phyloP scores from a whole-genome alignment of 2,113 vertebrate genomes.

The Petroica traversi region DNA sequence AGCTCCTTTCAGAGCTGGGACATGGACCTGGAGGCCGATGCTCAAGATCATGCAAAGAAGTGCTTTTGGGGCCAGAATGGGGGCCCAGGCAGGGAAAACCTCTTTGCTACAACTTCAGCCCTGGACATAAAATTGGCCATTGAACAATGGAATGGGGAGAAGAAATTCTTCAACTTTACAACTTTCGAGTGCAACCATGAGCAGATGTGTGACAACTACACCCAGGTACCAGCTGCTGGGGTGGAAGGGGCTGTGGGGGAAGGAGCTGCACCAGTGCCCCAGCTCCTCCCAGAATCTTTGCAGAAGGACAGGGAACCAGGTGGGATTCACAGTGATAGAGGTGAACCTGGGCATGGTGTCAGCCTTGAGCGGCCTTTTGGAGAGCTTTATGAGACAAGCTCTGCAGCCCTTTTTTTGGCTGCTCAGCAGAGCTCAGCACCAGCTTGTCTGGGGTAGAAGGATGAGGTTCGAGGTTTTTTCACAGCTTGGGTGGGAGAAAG shows the following conservation, averaged over 20 bases:
- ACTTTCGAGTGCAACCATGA: not conserved
- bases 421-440: not conserved
- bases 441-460: not conserved
- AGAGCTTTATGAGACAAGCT: not conserved
- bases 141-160: slow-evolving; percentile 66
- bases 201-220: slow-evolving; percentile 74
- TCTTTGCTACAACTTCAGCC: slow-evolving; percentile 62
- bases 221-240: slow-evolving; percentile 63
- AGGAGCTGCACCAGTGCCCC: not conserved
- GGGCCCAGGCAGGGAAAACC: slow-evolving; percentile 4
- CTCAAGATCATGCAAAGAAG: slow-evolving; percentile 56
- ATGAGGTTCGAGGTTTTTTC: not conserved
- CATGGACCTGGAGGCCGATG: slow-evolving; percentile 53
- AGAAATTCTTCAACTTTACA: slow-evolving; percentile 58
- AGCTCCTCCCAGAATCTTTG: not conserved
- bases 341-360: too few species aligned
- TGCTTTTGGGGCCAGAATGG: slow-evolving; percentile 75
- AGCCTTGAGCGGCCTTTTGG: not conserved
- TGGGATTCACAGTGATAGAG: accelerated
- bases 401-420: not conserved
- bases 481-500: not conserved
- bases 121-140: slow-evolving; percentile 59
- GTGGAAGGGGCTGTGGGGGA: not conserved
- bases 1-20: slow-evolving; percentile 74
- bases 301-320: not conserved